These are phyloP conservation scores for Benitochromis conjunctus DNA, from an alignment of 2,113 vertebrate species.

Conservation along the genomic window DNA sequence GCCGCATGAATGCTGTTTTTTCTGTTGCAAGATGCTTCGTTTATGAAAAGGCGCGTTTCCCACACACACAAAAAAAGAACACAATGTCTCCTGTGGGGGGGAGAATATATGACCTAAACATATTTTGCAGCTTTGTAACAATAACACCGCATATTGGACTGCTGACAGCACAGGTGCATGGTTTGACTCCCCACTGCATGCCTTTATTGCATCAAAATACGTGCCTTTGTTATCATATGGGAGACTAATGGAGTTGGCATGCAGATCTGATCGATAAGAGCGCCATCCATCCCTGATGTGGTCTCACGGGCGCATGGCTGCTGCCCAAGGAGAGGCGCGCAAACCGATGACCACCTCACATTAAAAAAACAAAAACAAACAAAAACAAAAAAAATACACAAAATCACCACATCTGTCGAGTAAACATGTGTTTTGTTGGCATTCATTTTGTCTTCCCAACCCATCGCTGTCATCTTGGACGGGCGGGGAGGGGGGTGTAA, in stretches of 20 bases:
- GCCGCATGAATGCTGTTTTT: neutral
- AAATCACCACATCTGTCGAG: neutral
- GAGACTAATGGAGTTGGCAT: conserved; percentile 20
- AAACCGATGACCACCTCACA: neutral
- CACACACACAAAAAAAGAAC: neutral
- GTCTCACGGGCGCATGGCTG: neutral
- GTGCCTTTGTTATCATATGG: conserved; percentile 59
- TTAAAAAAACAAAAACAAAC: neutral
- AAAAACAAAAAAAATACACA: no score
- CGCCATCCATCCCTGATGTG: conserved; percentile 23
- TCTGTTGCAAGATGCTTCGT: neutral
- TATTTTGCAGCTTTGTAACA: neutral
- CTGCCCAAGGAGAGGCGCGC: conserved; percentile 1
- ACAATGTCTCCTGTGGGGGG: neutral
- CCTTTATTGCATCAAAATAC: neutral
- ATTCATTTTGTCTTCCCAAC: conserved; percentile 30
- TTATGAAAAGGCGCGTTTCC: neutral
- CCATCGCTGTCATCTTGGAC: conserved; percentile 36
- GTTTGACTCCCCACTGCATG: neutral
- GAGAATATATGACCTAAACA: neutral
- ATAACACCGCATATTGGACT: neutral
- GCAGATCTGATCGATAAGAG: conserved; percentile 42
- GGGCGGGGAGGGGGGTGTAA: neutral
- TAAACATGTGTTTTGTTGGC: neutral
- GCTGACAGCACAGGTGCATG: neutral